Evolutionary conservation across 2,888 invertebrate species (phyloP), one percentile per base, ranked within the genome.

Genomic region (Vesta saturnalis): DNA sequence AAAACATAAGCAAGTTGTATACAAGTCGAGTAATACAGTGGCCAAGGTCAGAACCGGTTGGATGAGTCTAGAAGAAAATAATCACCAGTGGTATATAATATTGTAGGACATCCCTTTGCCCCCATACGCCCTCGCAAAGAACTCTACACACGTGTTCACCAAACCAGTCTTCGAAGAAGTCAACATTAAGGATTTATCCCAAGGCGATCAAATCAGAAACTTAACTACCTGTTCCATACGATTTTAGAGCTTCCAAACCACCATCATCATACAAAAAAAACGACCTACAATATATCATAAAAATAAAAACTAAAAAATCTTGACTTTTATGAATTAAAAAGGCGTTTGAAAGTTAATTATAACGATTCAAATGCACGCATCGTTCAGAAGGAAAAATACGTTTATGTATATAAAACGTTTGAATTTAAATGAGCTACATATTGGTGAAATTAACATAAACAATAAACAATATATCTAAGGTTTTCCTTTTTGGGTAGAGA

Each of bases 1-100:
- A 65, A 58, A 54, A 39, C 49, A 54, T 18, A 60, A 64, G 54
- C 60, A 52, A 58, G 60, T 68, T 39, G 49, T 39, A n/a, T n/a
- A 69, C 61, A 62, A 69, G 58, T 59, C 64, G 72, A 56, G 72
- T 72, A 72, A 72, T 69, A 69, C 72, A 23, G 72, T 69, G 69
- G 72, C 69, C 64, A 71, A 69, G 63, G 65, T 43, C 64, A 64
- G 56, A 66, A 72, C 72, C 69, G 72, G 72, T 72, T 67, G 23
- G 67, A 63, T 69, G 67, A 60, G 69, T 68, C 64, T 57, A 63
- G 61, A 39, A 39, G 39, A 63, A 63, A 66, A 69, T 65, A 52
- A 69, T 65, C 64, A 56, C 46, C 54, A 18, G 14, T 22, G 30
- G 43, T 22, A 55, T n/a, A n/a, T 23, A 54, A 65, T 46, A 55